Evolutionary conservation across 2,888 invertebrate species (phyloP).

Genomic region (Chironomus tentans): DNA sequence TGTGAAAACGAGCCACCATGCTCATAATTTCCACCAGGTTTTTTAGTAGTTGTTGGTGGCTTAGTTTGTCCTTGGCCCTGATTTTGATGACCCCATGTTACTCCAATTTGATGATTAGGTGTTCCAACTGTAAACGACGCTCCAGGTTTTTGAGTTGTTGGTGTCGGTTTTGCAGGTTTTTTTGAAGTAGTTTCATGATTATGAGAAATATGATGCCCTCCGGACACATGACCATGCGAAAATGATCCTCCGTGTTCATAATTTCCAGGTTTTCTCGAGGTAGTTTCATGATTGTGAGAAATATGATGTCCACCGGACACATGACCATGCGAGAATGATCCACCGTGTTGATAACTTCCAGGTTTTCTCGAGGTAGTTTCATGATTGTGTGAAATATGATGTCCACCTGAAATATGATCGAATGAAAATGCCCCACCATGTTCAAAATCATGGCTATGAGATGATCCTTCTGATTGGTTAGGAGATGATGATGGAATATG

Average conservation of each 20-base stretch:
- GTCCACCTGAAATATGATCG: not conserved
- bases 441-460: not conserved
- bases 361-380: not conserved
- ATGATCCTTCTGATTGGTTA: not conserved
- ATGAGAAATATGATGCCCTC: not conserved
- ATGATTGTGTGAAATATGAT: not conserved
- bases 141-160: too few relatives aligned
- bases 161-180: too few relatives aligned
- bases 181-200: too few relatives aligned
- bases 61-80: not conserved
- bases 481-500: not conserved
- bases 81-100: slow-evolving; percentile 1
- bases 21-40: not conserved
- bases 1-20: not conserved
- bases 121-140: too few relatives aligned
- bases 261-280: not conserved
- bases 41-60: not conserved
- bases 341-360: not conserved
- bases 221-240: not conserved
- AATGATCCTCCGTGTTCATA: not conserved
- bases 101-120: not conserved
- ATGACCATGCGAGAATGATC: not conserved
- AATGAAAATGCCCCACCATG: not conserved
- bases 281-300: not conserved
- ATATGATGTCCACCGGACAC: not conserved